phyloP scores from a whole-genome alignment of 2,113 vertebrate species.

The Erinaceus europaeus region DNA sequence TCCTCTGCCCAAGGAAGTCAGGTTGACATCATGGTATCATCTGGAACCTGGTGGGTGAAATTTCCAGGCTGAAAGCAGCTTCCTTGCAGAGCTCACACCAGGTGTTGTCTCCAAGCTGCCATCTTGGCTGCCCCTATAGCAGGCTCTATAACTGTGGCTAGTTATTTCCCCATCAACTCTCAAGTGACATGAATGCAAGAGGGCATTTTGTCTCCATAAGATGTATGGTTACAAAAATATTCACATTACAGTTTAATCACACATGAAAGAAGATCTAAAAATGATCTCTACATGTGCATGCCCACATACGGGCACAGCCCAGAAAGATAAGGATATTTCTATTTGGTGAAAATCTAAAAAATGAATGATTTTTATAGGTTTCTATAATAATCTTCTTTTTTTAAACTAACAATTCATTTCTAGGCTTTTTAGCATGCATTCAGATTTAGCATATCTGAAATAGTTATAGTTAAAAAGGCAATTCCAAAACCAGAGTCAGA shows the following conservation, averaged over 20 bases:
- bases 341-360: constrained; percentile 43
- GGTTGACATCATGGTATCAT: no score
- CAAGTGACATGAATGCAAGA: neutral
- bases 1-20: no score
- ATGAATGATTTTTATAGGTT: constrained; percentile 23
- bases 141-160: neutral
- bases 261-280: constrained; percentile 16
- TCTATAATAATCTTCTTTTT: neutral
- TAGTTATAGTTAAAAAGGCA: constrained; percentile 24
- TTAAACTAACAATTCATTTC: constrained; percentile 3
- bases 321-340: neutral
- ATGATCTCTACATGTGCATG: neutral
- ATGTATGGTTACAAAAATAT: neutral
- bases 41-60: no score
- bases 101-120: no score
- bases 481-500: neutral
- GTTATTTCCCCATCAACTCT: neutral
- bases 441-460: constrained; percentile 9
- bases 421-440: constrained; percentile 8
- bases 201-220: neutral
- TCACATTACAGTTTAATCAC: constrained; percentile 23
- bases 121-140: no score
- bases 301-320: neutral
- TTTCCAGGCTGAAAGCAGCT: no score
- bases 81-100: no score